Evolutionary conservation across 1,140 invertebrate species (phyloP).

Genomic region (Thereuonema tuberculata): DNA sequence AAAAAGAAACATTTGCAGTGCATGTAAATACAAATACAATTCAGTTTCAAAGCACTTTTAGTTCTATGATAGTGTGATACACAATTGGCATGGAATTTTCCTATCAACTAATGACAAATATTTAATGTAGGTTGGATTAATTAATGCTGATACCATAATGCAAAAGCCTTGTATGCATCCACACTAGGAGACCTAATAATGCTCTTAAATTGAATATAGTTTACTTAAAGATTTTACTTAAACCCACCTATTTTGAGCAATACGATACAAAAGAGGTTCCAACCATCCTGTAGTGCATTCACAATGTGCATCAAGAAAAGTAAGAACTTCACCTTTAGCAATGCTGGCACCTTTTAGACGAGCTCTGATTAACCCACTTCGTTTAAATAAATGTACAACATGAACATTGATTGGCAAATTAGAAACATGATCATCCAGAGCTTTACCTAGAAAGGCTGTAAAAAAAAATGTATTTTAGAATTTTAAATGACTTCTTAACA

Average conservation of each 20-base stretch:
- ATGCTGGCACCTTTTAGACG: constrained; percentile 63
- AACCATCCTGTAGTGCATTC: constrained; percentile 85
- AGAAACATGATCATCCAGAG: constrained; percentile 61
- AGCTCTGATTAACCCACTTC: constrained; percentile 73
- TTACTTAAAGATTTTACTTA: too few relatives aligned
- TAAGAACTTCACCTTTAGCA: constrained; percentile 64
- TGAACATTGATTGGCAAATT: constrained; percentile 47
- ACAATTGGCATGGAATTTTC: too few relatives aligned
- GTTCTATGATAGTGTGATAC: too few relatives aligned
- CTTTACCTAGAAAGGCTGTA: constrained; percentile 55
- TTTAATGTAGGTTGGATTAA: not conserved
- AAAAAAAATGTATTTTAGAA: too few relatives aligned
- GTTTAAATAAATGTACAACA: constrained; percentile 50
- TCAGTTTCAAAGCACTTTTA: too few relatives aligned
- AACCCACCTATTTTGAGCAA: constrained; percentile 48
- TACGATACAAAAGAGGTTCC: constrained; percentile 63
- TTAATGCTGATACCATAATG: not conserved
- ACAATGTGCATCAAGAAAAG: constrained; percentile 87
- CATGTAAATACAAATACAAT: too few relatives aligned
- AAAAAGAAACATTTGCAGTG: too few relatives aligned
- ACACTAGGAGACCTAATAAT: too few relatives aligned
- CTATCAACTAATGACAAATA: too few relatives aligned
- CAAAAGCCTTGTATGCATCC: not conserved
- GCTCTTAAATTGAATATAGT: too few relatives aligned
- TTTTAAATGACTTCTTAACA: too few relatives aligned